phyloP scores from a whole-genome alignment of 2,113 vertebrate species.

The Varanus salvator region DNA sequence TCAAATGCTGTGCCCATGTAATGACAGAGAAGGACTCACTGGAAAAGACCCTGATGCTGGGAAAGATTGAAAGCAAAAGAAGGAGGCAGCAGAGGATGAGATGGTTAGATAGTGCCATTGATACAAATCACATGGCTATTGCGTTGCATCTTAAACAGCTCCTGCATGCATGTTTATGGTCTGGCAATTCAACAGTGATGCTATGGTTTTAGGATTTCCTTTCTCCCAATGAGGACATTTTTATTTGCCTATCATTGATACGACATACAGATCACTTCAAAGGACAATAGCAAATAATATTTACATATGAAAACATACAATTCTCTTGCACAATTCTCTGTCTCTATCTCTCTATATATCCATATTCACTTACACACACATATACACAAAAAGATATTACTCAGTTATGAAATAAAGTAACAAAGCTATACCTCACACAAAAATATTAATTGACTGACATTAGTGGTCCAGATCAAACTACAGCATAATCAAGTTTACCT shows the following conservation, averaged over 20 bases:
- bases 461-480: not conserved
- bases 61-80: too few relatives aligned
- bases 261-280: not conserved
- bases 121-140: too few relatives aligned
- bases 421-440: not conserved
- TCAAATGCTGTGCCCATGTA: too few relatives aligned
- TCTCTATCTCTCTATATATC: too few relatives aligned
- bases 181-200: not conserved
- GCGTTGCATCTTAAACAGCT: not conserved
- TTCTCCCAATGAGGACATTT: not conserved
- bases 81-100: too few relatives aligned
- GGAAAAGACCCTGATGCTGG: too few relatives aligned
- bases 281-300: not conserved
- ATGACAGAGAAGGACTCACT: too few relatives aligned
- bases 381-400: not conserved
- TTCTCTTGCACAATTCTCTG: not conserved
- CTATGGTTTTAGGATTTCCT: not conserved
- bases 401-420: not conserved
- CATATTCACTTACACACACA: not conserved
- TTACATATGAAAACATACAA: not conserved
- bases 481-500: conserved; percentile 78
- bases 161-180: not conserved
- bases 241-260: not conserved
- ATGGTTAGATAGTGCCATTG: too few relatives aligned
- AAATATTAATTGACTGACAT: not conserved